Conservation (phyloP, 2,888 invertebrate species). For the Diarsia brunnea region DNA sequence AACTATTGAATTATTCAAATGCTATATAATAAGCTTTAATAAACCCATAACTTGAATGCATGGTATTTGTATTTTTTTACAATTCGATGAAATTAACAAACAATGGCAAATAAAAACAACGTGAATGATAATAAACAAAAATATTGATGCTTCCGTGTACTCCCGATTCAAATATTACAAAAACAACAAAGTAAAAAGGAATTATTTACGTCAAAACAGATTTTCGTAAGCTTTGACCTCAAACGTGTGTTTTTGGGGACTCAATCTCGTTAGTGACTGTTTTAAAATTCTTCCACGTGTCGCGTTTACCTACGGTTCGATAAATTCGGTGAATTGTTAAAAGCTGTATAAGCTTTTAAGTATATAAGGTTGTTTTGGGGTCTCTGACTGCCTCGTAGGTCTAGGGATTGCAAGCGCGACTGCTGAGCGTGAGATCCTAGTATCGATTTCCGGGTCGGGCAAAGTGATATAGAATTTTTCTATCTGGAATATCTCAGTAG, state of each 20-base stretch:
- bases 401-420: too few relatives aligned
- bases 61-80: not conserved
- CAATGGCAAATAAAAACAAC: not conserved
- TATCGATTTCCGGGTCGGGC: too few relatives aligned
- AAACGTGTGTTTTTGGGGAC: conserved; percentile 27
- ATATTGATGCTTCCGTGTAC: not conserved
- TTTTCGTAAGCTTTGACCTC: conserved; percentile 34
- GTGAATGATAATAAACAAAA: conserved; percentile 17
- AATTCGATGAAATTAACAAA: not conserved
- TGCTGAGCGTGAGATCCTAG: too few relatives aligned
- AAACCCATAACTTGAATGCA: not conserved
- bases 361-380: not conserved
- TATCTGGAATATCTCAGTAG: too few relatives aligned
- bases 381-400: too few relatives aligned
- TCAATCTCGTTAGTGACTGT: conserved; percentile 36
- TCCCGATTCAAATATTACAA: conserved; percentile 5
- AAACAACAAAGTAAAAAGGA: conserved; percentile 28
- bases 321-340: not conserved
- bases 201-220: conserved; percentile 20
- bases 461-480: too few relatives aligned
- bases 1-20: too few relatives aligned
- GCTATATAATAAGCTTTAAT: too few relatives aligned
- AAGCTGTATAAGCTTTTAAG: not conserved
- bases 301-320: not conserved
- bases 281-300: conserved; percentile 19